Evolutionary conservation across 2,113 vertebrate species (phyloP).

Genomic region (Halcyon malimbica): DNA sequence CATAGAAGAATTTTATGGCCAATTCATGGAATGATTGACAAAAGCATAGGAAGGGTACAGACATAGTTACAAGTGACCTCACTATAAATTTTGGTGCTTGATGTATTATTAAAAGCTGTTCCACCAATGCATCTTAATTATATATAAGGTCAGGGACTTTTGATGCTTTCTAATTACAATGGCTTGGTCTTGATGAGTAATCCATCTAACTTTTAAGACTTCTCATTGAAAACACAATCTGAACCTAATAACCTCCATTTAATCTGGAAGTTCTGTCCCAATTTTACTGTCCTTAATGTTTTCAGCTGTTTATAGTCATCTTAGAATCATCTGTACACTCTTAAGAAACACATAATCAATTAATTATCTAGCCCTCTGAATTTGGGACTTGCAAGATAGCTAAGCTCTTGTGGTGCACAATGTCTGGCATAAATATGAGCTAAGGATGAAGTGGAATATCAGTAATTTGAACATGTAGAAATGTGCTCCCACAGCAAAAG

Average conservation of each 20-base stretch:
- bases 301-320: not conserved
- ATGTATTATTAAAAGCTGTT: slow-evolving; percentile 3
- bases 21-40: not conserved
- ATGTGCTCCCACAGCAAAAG: not conserved
- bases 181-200: not conserved
- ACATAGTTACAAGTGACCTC: not conserved
- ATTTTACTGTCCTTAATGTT: not conserved
- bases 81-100: not conserved
- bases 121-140: not conserved
- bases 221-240: not conserved
- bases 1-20: not conserved
- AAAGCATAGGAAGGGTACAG: not conserved
- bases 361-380: not conserved
- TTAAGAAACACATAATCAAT: not conserved
- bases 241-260: not conserved
- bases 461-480: not conserved
- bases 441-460: not conserved
- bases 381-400: not conserved
- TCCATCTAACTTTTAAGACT: not conserved
- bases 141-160: not conserved
- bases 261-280: not conserved
- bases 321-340: not conserved
- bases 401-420: not conserved
- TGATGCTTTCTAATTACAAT: not conserved
- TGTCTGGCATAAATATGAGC: not conserved